Evolutionary conservation across 92 coral and sea anemone genomes (phyloP).

Genomic region (Zoanthus gigantus): DNA sequence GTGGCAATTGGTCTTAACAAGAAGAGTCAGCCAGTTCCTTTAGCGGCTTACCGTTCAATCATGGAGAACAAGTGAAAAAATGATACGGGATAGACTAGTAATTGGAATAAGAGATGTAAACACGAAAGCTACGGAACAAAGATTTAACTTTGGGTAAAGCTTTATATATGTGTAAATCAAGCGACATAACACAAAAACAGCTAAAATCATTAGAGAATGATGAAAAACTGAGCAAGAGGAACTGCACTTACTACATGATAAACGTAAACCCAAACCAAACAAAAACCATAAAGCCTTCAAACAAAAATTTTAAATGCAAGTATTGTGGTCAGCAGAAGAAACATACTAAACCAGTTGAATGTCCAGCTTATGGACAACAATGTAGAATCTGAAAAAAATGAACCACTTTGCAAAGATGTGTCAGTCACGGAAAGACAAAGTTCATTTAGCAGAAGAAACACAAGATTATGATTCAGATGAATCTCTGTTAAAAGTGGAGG

Average conservation of each 20-base stretch:
- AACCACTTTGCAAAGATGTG: slow-evolving; percentile 51
- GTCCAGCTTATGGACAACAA: slow-evolving; percentile 38
- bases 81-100: slow-evolving; percentile 65
- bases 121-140: slow-evolving; percentile 61
- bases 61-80: background rate
- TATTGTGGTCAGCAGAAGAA: slow-evolving; percentile 40
- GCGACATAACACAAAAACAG: slow-evolving; percentile 60
- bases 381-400: slow-evolving; percentile 38
- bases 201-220: slow-evolving; percentile 10
- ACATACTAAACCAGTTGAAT: slow-evolving; percentile 42
- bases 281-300: background rate
- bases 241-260: background rate
- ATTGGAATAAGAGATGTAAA: slow-evolving; percentile 54
- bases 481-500: slow-evolving; percentile 1
- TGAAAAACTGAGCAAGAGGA: background rate
- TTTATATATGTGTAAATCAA: slow-evolving; percentile 55
- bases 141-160: slow-evolving; percentile 55
- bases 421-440: slow-evolving; percentile 24
- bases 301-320: background rate
- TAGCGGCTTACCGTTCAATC: too few relatives aligned
- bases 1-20: too few relatives aligned
- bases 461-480: slow-evolving; percentile 5
- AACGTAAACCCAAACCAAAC: background rate
- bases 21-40: too few relatives aligned
- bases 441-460: slow-evolving; percentile 9